These are phyloP conservation scores for Bubo scandiacus DNA, from an alignment of 2,113 vertebrate species.

Conservation along the genomic window DNA sequence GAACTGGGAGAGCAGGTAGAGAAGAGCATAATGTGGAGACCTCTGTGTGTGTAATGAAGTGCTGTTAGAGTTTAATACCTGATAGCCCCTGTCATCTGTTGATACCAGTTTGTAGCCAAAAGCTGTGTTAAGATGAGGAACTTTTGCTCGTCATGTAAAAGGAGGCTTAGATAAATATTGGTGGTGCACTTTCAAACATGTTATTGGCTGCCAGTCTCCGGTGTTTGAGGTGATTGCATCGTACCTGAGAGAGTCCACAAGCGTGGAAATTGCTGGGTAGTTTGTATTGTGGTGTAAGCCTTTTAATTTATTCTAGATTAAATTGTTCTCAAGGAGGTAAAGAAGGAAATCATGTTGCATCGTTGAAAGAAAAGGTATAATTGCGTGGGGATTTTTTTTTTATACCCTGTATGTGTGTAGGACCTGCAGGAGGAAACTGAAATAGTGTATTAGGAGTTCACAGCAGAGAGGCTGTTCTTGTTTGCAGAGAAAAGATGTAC, in stretches of 20 bases:
- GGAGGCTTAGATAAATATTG: not conserved
- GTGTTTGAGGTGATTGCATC: not conserved
- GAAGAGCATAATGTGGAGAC: not conserved
- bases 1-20: not conserved
- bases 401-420: not conserved
- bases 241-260: not conserved
- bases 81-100: too few species aligned
- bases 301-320: not conserved
- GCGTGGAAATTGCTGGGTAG: not conserved
- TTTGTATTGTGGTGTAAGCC: not conserved
- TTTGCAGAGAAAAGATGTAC: not conserved
- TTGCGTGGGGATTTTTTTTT: not conserved
- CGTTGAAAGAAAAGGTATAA: not conserved
- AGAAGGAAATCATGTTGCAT: not conserved
- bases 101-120: rapidly evolving
- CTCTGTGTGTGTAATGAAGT: rapidly evolving
- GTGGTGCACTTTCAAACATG: not conserved
- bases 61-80: not conserved
- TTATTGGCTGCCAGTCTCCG: not conserved
- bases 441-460: not conserved
- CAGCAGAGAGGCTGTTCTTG: not conserved
- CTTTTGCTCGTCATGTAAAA: rapidly evolving
- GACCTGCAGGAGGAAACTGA: not conserved
- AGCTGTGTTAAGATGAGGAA: not conserved
- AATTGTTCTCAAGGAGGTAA: not conserved